Evolutionary conservation across 1,140 invertebrate genomes (phyloP).

Genomic region (Chironomus tepperi): DNA sequence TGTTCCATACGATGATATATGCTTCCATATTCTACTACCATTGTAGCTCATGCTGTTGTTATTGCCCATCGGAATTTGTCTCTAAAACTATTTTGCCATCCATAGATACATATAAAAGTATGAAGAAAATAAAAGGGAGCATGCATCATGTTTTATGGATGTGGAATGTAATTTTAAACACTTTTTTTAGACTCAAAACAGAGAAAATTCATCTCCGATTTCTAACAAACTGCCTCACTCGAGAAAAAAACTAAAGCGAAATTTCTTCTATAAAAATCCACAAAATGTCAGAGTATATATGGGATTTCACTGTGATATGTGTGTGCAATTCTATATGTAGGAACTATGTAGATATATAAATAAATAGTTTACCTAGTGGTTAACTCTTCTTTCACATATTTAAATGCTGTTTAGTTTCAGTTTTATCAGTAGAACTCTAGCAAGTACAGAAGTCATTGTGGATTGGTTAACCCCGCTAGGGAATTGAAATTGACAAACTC

Average conservation of each 20-base stretch:
- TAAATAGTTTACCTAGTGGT: conserved; percentile 2
- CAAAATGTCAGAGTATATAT: neutral
- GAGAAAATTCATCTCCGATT: neutral
- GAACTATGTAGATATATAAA: no score
- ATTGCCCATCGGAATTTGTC: neutral
- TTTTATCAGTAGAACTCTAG: neutral
- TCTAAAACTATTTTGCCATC: neutral
- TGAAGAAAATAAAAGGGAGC: neutral
- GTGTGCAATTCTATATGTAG: neutral
- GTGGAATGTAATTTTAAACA: conserved; percentile 14
- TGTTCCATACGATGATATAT: neutral
- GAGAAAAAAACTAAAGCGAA: no score
- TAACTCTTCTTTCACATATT: neutral
- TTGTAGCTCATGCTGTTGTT: neutral
- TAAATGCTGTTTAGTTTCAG: neutral
- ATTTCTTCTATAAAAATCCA: neutral
- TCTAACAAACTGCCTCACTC: neutral
- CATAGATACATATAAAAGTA: neutral
- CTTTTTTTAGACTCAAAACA: neutral
- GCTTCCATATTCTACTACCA: neutral
- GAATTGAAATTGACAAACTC: no score
- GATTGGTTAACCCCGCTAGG: no score
- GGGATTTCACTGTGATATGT: neutral
- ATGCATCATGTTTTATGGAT: neutral
- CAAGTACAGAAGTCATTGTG: no score